Conservation (phyloP, 2,113 vertebrate species). For the Ochotona curzoniae region DNA sequence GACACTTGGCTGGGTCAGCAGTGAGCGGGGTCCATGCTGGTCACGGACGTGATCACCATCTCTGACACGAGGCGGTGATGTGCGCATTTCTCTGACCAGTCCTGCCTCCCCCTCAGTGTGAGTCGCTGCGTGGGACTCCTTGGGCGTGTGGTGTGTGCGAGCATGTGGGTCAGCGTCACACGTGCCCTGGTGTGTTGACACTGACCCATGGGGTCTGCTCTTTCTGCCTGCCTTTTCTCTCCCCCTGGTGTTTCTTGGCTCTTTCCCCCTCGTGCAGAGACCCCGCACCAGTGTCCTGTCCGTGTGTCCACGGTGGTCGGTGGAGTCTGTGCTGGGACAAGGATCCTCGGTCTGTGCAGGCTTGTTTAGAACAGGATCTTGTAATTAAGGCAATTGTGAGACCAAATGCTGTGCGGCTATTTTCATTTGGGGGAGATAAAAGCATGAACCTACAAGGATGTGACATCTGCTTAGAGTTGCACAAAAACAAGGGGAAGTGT, state of each 20-base stretch:
- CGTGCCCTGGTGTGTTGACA: too few relatives aligned
- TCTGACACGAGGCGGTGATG: rapidly evolving
- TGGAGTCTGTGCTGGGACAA: not conserved
- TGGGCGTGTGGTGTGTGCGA: too few relatives aligned
- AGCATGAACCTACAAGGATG: not conserved
- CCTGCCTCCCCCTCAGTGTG: not conserved
- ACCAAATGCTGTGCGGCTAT: not conserved
- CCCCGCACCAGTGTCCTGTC: too few relatives aligned
- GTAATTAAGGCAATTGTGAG: not conserved
- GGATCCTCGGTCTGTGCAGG: not conserved
- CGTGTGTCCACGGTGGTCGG: rapidly evolving
- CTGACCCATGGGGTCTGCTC: too few relatives aligned
- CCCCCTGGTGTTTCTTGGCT: not conserved
- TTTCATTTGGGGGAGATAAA: not conserved
- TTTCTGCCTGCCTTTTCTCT: not conserved
- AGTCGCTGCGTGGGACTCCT: not conserved
- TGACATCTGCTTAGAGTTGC: not conserved
- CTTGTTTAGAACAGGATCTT: not conserved
- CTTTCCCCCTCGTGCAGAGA: not conserved
- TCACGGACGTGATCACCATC: rapidly evolving
- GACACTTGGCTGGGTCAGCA: not conserved
- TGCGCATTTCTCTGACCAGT: not conserved
- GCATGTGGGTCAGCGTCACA: too few relatives aligned
- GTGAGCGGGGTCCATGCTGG: rapidly evolving
- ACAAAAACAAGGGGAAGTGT: not conserved